Evolutionary conservation across 2,113 vertebrate species (phyloP).

Genomic region (Sinocyclocheilus anshuiensis): DNA sequence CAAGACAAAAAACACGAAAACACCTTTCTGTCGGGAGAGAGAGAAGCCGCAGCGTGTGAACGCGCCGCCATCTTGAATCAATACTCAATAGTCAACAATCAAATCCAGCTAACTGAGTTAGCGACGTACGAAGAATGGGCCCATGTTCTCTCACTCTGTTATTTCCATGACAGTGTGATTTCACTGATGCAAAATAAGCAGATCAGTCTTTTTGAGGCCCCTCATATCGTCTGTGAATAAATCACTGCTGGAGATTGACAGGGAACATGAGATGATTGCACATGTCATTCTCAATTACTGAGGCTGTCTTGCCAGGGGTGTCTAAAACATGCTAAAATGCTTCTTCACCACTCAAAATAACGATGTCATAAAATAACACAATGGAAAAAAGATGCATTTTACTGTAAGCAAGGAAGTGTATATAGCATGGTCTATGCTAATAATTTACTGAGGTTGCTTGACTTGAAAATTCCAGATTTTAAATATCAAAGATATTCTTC

Average conservation of each 20-base stretch:
- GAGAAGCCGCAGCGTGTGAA: too few relatives aligned
- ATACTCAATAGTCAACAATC: too few relatives aligned
- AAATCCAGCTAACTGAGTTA: too few relatives aligned
- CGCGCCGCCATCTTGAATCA: too few relatives aligned
- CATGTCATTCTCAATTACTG: conserved; percentile 36
- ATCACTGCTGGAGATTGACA: conserved; percentile 35
- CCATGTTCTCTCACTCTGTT: background rate
- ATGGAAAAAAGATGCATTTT: background rate
- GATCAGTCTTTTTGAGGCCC: background rate
- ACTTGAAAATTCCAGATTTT: conserved; percentile 40
- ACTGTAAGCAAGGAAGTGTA: background rate
- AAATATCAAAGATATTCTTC: background rate
- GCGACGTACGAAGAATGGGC: too few relatives aligned
- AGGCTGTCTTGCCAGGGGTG: background rate
- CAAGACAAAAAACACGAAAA: too few relatives aligned
- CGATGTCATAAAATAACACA: background rate
- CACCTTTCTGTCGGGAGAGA: too few relatives aligned
- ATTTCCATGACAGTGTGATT: background rate
- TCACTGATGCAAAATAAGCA: conserved; percentile 42
- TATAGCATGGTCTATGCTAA: background rate
- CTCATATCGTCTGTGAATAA: conserved; percentile 41
- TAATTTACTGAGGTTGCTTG: conserved; percentile 14
- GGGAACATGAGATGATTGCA: conserved; percentile 16
- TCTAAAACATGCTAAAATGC: background rate
- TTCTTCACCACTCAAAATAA: conserved; percentile 1